Evolutionary conservation across 2,113 vertebrate genomes (phyloP), one percentile per base, ranked within the genome.

Genomic region (Coptodon bakossiorum): DNA sequence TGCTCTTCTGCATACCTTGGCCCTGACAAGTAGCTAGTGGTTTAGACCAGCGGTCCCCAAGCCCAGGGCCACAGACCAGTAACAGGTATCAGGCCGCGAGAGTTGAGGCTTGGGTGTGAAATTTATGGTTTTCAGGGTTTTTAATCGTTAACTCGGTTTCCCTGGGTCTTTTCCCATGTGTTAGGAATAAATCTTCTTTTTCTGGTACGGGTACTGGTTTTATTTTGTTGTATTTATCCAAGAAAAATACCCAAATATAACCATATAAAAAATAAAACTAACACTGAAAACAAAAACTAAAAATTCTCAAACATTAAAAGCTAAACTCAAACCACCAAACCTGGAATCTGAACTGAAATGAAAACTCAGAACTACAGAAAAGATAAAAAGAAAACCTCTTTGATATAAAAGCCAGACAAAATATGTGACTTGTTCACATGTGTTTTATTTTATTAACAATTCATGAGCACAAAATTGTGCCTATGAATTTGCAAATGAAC

Each of bases 401-500:
- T 5, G 43, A 12, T 31, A 50, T 78, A 78, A 78, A 27, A 68
- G 1, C n/a, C n/a, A 82, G 52, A 63, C 34, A 45, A n/a, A n/a
- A 9, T 17, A 11, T 66, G 59, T 31, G 14, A 76, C 6, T n/a
- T 43, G 38, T 85, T 89, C 76, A 87, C 50, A 81, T 24, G 45
- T 43, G 80, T 85, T 61, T 59, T 66, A 57, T 81, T 91, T 93
- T 94, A 92, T 92, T 95, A 54, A 90, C 52, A 90, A 63, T 87
- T 88, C 68, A 76, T 29, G 68, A 48, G 81, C 68, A 61, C 48
- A 90, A 76, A 91, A 54, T 78, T 92, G 91, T 90, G 82, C 81
- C 82, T 61, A 81, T 76, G 40, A 86, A 80, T 83, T 48, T 53
- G 38, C 17, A 76, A 57, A 14, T 78, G 79, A 79, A 54, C 34